Percentiles rank a stretch among this genome's conserved stretches.
phyloP scores from a whole-genome alignment of 1,140 invertebrate species.

The Agraylea sexmaculata region DNA sequence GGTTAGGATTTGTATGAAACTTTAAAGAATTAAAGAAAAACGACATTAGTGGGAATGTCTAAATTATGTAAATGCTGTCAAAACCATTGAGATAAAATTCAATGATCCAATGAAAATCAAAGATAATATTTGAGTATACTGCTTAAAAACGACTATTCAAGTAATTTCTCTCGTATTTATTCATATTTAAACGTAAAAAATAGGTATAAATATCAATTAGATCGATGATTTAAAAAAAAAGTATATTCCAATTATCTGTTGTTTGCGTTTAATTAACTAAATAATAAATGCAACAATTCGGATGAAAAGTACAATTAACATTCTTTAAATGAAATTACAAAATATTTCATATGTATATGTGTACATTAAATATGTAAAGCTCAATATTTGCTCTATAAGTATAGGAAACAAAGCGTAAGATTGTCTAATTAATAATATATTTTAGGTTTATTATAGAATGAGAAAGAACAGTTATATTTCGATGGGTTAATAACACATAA shows the following conservation, averaged over 20 bases:
- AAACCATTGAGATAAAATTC: no score
- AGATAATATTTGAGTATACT: neutral
- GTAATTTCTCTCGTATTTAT: neutral
- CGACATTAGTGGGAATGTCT: no score
- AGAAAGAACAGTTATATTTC: no score
- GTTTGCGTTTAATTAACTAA: neutral
- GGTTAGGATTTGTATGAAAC: no score
- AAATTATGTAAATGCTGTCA: no score
- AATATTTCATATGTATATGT: neutral
- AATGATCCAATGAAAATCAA: neutral
- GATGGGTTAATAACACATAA: no score
- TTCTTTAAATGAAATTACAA: neutral
- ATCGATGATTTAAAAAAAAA: neutral
- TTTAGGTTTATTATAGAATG: no score
- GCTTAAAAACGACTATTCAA: neutral
- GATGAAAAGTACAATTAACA: no score
- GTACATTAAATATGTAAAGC: neutral
- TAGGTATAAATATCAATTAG: neutral
- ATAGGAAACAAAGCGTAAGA: no score
- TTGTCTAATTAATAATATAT: no score
- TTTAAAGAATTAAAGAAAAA: no score
- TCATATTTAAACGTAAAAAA: neutral
- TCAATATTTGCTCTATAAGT: no score
- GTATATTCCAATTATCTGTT: neutral
- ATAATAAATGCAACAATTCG: neutral